Base-by-base conservation (phyloP, 2,888 invertebrate species). In the Orthonevra nobilis region DNA sequence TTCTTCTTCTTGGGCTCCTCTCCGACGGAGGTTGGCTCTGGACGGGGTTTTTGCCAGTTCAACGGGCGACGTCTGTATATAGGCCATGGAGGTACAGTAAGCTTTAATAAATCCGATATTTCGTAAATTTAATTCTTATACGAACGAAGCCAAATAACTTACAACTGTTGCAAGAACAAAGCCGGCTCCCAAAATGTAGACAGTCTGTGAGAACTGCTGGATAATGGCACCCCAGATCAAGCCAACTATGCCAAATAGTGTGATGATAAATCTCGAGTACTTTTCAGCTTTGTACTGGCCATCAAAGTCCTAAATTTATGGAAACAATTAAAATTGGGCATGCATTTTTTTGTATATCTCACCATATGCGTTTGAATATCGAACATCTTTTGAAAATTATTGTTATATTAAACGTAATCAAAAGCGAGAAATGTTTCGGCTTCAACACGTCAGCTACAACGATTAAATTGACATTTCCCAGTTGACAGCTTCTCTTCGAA, bases 51-150 rank as follows among this genome's bases (percentile, higher is more conserved):
- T 86, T 96, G 96, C 98, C 98, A 98, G 81, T 94, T 94, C 3
- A 98, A 89, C 1, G 97, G 94, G 86, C 96, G 95, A 81, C 92
- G 92, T 81, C 97, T 92, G 86, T 96, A 98, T 92, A 97, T 94
- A 0, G 97, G 96, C 97, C 98, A 98, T n/a, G 97, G 97, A 19
- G 97, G 97, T 84, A 98, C 93, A 0, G 97, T 96, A 40, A 97
- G 88, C 93, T 93, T 83, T 2, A 86, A 85, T 3, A 84, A 84
- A 54, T 20, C n/a, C 48, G 15, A 70, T 58, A 38, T 52, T 20
- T 44, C 69, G 50, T 36, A 54, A 38, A 14, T 6, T 30, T 30
- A 17, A 10, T 52, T 68, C 36, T 42, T 10, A 26, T 12, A n/a
- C 2, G 7, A 15, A 30, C 3, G 7, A n/a, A 6, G 0, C 3